These are phyloP conservation scores for Caenorhabditis inopinata DNA, from an alignment of 1,140 invertebrate genomes.

Conservation along the genomic window DNA sequence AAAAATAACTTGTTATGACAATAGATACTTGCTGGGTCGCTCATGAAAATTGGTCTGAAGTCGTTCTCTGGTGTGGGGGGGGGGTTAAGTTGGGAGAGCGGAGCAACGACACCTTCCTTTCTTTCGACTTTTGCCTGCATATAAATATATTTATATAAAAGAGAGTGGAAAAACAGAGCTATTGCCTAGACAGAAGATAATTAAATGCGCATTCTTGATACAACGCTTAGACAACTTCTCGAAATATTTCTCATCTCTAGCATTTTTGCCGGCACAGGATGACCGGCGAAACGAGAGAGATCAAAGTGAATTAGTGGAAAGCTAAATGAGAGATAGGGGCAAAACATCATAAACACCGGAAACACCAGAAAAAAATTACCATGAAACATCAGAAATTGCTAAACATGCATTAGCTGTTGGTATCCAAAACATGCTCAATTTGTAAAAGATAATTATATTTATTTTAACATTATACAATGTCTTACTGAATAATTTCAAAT, in stretches of 20 bases:
- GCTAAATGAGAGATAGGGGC: no score
- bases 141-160: background rate
- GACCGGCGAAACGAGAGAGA: background rate
- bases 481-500: no score
- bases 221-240: background rate
- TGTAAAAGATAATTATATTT: no score
- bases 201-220: slow-evolving; percentile 20
- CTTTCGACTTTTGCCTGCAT: background rate
- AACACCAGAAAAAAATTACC: background rate
- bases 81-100: background rate
- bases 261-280: background rate
- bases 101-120: background rate
- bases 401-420: no score
- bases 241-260: background rate
- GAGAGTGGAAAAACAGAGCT: background rate
- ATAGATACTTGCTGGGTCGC: background rate
- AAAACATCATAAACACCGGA: no score
- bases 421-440: no score
- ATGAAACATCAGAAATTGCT: background rate
- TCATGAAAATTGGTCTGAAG: slow-evolving; percentile 25
- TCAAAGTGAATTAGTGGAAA: background rate
- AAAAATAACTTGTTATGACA: slow-evolving; percentile 29
- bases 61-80: background rate
- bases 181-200: slow-evolving; percentile 17
- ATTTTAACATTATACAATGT: no score